Conservation (phyloP, 2,113 vertebrate species). For the Macrotis lagotis region DNA sequence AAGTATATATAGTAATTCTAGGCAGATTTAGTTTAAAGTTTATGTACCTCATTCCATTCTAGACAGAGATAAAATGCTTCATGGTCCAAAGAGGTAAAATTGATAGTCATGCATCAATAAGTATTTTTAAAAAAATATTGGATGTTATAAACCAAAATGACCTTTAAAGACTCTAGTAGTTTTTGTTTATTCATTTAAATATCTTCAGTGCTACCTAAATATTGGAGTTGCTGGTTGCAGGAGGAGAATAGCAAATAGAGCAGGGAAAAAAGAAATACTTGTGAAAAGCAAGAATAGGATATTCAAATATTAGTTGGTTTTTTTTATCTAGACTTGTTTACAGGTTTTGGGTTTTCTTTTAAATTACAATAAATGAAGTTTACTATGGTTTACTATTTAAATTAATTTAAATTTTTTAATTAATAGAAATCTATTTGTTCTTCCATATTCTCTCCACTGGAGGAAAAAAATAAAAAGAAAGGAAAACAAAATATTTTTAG, state of each 20-base stretch:
- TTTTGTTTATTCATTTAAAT: background rate
- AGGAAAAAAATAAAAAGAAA: background rate
- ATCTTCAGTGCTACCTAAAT: background rate
- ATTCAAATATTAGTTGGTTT: background rate
- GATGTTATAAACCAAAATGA: background rate
- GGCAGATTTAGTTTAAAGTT: background rate
- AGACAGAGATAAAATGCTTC: background rate
- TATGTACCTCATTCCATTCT: background rate
- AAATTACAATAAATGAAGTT: too few species aligned
- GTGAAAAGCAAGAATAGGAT: background rate
- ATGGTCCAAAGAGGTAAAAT: background rate
- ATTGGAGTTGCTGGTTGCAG: background rate
- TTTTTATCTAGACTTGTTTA: background rate
- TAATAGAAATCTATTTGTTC: background rate
- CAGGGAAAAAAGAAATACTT: background rate
- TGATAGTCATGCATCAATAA: background rate
- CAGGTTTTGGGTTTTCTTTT: background rate
- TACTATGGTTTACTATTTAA: background rate
- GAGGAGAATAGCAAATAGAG: background rate
- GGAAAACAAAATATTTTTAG: background rate
- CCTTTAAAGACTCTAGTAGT: background rate
- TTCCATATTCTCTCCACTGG: background rate
- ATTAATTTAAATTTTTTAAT: background rate
- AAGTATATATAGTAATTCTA: too few species aligned
- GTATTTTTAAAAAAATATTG: background rate